Percentiles rank a stretch among this genome's conserved stretches.
Conservation (phyloP, 2,888 invertebrate species). For the Helobdella robusta region DNA sequence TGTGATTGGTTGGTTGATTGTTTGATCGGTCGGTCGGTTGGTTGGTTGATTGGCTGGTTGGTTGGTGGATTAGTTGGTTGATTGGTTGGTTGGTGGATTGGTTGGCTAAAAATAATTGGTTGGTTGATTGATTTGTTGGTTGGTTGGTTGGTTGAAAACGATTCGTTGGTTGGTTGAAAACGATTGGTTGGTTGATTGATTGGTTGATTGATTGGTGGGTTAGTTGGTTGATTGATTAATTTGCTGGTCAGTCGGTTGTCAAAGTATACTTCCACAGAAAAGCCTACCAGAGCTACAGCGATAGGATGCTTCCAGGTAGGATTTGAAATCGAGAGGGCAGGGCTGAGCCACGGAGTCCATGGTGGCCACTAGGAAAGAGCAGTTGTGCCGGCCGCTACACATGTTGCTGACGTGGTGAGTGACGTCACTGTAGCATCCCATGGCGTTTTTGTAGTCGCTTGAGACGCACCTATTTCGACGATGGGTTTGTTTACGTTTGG, state of each 20-base stretch:
- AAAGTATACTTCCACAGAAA: background rate
- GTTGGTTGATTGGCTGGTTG: background rate
- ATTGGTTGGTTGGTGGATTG: too few relatives aligned
- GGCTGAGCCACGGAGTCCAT: conserved; percentile 35
- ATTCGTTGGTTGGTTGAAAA: too few relatives aligned
- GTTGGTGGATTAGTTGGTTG: too few relatives aligned
- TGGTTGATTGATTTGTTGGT: background rate
- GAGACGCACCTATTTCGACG: conserved; percentile 33
- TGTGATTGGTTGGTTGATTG: background rate
- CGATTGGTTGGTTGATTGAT: too few relatives aligned
- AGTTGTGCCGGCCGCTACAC: conserved; percentile 31
- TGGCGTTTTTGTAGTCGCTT: conserved; percentile 30
- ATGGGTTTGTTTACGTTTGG: too few relatives aligned
- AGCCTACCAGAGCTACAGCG: conserved; percentile 30
- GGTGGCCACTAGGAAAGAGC: conserved; percentile 33
- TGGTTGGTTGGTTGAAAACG: background rate
- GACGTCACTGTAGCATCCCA: conserved; percentile 33
- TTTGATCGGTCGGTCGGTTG: background rate
- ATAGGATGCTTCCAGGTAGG: conserved; percentile 34
- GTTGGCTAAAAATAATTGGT: background rate
- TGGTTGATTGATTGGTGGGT: too few relatives aligned
- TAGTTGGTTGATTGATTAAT: background rate
- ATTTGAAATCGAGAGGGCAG: conserved; percentile 34
- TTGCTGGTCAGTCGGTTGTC: background rate
- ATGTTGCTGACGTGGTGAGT: conserved; percentile 25